Evolutionary conservation across 2,113 vertebrate species (phyloP).

Genomic region (Pholis gunnellus): DNA sequence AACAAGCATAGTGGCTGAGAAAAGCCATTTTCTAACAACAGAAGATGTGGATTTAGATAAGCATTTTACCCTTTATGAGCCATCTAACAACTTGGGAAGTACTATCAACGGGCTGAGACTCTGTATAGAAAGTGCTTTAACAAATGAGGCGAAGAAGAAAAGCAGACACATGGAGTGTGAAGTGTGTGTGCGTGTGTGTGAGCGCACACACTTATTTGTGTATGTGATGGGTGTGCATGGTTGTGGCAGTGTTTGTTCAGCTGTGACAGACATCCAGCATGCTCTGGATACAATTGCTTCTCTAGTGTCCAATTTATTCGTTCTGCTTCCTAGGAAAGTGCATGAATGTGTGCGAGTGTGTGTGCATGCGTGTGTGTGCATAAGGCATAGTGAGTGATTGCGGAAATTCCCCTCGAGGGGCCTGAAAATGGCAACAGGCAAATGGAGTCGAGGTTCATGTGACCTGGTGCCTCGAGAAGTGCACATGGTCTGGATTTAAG

Average conservation of each 20-base stretch:
- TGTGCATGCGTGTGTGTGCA: background rate
- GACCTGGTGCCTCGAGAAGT: constrained; percentile 66
- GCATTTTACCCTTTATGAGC: constrained; percentile 47
- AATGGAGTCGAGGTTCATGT: constrained; percentile 73
- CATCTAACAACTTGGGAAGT: constrained; percentile 39
- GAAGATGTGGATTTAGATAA: constrained; percentile 54
- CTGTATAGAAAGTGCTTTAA: constrained; percentile 60
- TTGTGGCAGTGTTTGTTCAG: constrained; percentile 66
- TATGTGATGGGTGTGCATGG: constrained; percentile 16
- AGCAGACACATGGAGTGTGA: constrained; percentile 38
- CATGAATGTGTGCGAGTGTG: constrained; percentile 18
- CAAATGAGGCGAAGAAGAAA: constrained; percentile 70
- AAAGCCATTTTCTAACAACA: constrained; percentile 47
- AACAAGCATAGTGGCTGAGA: constrained; percentile 28
- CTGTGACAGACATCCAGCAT: constrained; percentile 58
- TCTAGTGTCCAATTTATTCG: constrained; percentile 66
- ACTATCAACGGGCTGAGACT: constrained; percentile 31
- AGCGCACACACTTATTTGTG: background rate
- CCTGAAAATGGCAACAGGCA: constrained; percentile 70
- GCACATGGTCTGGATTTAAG: constrained; percentile 71
- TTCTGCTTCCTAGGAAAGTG: constrained; percentile 50
- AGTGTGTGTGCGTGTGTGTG: background rate
- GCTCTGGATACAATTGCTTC: constrained; percentile 61
- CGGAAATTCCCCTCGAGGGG: constrained; percentile 57
- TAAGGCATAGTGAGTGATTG: constrained; percentile 48